Evolutionary conservation across 1,140 invertebrate genomes (phyloP).

Genomic region (Cotesia chilonis): DNA sequence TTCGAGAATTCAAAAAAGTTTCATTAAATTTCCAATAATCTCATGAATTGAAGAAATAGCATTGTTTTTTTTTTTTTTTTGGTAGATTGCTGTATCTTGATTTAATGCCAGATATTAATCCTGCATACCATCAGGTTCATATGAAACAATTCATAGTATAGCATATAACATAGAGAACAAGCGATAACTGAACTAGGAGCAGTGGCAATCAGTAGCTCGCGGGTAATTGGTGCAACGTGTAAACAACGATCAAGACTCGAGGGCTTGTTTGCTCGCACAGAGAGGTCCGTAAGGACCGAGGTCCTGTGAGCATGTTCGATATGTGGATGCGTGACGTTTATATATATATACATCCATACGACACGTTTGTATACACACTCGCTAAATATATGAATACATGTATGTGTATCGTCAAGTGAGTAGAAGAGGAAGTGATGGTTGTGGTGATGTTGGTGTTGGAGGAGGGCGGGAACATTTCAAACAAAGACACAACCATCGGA

Average conservation of each 20-base stretch:
- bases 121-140: background rate
- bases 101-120: background rate
- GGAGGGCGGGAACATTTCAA: conserved; percentile 20
- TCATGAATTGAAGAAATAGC: background rate
- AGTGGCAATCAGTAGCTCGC: conserved; percentile 41
- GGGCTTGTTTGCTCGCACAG: conserved; percentile 56
- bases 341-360: conserved; percentile 31
- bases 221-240: conserved; percentile 59
- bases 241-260: conserved; percentile 56
- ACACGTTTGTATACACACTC: conserved; percentile 19
- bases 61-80: conserved; percentile 4
- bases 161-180: background rate
- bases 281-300: conserved; percentile 46
- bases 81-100: background rate
- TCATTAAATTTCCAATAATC: no score
- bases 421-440: background rate
- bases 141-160: background rate
- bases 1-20: no score
- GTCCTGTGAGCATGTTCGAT: conserved; percentile 42
- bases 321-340: conserved; percentile 41
- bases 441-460: background rate
- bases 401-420: background rate
- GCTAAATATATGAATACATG: background rate
- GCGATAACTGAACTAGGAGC: background rate
- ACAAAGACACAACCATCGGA: conserved; percentile 31